phyloP scores from a whole-genome alignment of 2,113 vertebrate genomes.

The Paracyprichromis sp. region DNA sequence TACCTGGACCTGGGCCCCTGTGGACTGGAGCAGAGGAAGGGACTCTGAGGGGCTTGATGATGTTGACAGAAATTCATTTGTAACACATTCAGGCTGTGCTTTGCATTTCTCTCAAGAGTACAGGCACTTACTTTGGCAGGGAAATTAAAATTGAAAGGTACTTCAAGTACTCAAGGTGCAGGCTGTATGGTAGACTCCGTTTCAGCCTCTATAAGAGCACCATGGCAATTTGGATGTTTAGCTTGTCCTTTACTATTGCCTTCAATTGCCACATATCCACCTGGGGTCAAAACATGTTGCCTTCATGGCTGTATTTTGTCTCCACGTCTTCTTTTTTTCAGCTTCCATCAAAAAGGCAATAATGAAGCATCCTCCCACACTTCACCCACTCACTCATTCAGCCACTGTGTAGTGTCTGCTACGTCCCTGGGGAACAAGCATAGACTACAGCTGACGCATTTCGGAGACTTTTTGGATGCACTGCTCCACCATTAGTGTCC shows the following conservation, averaged over 20 bases:
- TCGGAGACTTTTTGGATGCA: not conserved
- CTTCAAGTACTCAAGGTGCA: not conserved
- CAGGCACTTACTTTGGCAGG: not conserved
- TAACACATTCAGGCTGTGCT: not conserved
- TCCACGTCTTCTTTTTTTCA: not conserved
- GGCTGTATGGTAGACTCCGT: not conserved
- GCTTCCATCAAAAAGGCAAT: not conserved
- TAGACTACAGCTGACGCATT: not conserved
- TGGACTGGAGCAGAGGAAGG: conserved; percentile 74
- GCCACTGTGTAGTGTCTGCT: not conserved
- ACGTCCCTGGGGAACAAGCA: not conserved
- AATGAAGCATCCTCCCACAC: not conserved
- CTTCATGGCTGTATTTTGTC: not conserved
- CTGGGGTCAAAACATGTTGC: not conserved
- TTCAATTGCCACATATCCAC: not conserved
- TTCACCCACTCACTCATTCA: not conserved
- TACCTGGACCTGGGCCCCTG: conserved; percentile 97
- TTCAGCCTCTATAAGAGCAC: not conserved
- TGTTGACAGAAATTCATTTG: not conserved
- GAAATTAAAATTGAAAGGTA: not conserved
- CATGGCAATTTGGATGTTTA: not conserved
- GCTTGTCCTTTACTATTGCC: not conserved
- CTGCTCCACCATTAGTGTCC: not conserved
- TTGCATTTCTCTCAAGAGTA: not conserved
- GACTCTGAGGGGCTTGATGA: not conserved